These are phyloP conservation scores for Shargacucullia verbasci DNA, from an alignment of 2,888 invertebrate genomes.

Conservation along the genomic window DNA sequence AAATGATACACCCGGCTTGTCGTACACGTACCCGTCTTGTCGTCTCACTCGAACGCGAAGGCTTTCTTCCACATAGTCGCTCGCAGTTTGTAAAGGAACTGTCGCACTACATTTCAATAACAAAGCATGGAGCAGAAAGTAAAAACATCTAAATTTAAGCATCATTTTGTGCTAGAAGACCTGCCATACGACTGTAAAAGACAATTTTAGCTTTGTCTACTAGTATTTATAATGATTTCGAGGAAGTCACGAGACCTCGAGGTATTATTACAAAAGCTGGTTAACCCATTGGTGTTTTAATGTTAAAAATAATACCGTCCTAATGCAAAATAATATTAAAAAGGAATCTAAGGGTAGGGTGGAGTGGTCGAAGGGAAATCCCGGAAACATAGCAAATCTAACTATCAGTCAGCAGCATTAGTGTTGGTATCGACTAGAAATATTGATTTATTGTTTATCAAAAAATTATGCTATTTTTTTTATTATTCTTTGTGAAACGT, in stretches of 20 bases:
- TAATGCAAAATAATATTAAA: too few species aligned
- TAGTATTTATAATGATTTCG: slow-evolving; percentile 74
- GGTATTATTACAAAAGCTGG: slow-evolving; percentile 68
- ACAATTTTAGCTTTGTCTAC: slow-evolving; percentile 61
- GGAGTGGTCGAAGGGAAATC: too few species aligned
- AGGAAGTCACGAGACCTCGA: slow-evolving; percentile 64
- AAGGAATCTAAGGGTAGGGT: too few species aligned
- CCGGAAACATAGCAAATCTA: too few species aligned
- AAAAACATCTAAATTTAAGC: slow-evolving; percentile 50
- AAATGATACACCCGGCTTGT: slow-evolving; percentile 80
- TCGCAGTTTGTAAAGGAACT: slow-evolving; percentile 22
- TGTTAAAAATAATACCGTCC: too few species aligned
- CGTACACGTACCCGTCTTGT: slow-evolving; percentile 84
- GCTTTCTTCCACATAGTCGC: slow-evolving; percentile 20
- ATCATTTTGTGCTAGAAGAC: slow-evolving; percentile 60
- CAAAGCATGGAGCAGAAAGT: slow-evolving; percentile 57
- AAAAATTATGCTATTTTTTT: too few species aligned
- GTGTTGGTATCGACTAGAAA: too few species aligned
- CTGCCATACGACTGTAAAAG: slow-evolving; percentile 58
- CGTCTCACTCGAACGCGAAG: slow-evolving; percentile 69
- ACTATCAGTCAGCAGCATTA: too few species aligned
- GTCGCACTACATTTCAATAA: slow-evolving; percentile 48
- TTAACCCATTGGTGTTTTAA: slow-evolving; percentile 62
- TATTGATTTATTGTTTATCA: too few species aligned
- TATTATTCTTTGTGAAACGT: too few species aligned